A percentile compares a stretch with the other conserved stretches of the same genome.
Evolutionary conservation across 2,797 vertebrate genomes (phyloP).

Genomic region (Syngnathus acus): DNA sequence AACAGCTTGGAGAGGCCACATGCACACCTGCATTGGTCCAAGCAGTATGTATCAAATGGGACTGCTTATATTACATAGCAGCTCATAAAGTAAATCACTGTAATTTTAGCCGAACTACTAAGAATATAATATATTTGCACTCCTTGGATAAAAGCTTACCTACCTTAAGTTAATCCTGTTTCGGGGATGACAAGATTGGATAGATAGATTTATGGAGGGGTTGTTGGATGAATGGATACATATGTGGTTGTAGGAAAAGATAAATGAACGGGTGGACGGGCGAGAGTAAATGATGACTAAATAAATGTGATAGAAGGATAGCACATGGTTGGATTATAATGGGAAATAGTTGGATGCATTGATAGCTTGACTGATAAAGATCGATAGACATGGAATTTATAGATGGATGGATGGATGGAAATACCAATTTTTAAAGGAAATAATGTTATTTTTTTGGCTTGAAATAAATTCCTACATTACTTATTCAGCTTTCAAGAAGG

Average conservation of each 20-base stretch:
- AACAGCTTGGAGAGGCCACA: conserved; percentile 7
- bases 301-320: too few relatives aligned
- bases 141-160: not conserved
- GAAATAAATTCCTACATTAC: too few relatives aligned
- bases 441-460: too few relatives aligned
- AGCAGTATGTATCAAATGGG: not conserved
- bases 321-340: too few relatives aligned
- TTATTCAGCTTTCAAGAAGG: too few relatives aligned
- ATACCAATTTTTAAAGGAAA: not conserved
- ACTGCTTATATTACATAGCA: conserved; percentile 2
- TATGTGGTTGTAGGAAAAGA: not conserved
- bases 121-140: conserved; percentile 8
- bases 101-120: not conserved
- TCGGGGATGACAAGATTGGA: not conserved
- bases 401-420: not conserved
- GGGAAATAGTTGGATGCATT: not conserved
- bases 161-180: not conserved
- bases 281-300: not conserved
- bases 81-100: conserved; percentile 3
- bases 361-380: not conserved
- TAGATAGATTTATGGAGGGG: not conserved
- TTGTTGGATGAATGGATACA: not conserved
- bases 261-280: not conserved
- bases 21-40: not conserved
- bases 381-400: not conserved